These are phyloP conservation scores for Enteromius unitaeniatus DNA, from an alignment of 2,797 vertebrate species.

Conservation along the genomic window DNA sequence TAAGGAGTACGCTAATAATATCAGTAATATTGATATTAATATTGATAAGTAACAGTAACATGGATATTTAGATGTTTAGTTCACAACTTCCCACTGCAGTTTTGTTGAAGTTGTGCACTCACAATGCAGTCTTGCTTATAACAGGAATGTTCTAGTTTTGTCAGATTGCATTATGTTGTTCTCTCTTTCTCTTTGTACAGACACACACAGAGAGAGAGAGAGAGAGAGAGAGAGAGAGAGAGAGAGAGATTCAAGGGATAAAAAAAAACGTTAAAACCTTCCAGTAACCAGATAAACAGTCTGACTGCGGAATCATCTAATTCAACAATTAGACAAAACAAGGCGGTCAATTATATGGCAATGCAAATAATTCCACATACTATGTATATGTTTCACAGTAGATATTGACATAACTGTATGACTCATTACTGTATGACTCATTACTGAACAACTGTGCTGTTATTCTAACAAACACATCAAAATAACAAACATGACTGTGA, in stretches of 20 bases:
- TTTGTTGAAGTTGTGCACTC: background rate
- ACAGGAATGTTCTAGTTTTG: background rate
- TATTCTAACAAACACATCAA: background rate
- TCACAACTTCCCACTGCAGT: background rate
- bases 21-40: too few relatives aligned
- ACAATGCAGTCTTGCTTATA: background rate
- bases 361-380: background rate
- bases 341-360: background rate
- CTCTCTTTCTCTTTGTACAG: background rate
- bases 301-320: background rate
- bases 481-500: constrained; percentile 35
- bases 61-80: background rate
- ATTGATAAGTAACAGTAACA: too few relatives aligned
- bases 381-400: background rate
- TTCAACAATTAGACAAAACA: background rate
- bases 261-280: constrained; percentile 6
- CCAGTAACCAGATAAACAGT: background rate
- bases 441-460: too few relatives aligned
- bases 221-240: too few relatives aligned
- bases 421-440: background rate
- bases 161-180: background rate
- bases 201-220: background rate
- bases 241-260: too few relatives aligned
- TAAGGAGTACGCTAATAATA: background rate
- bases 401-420: background rate